phyloP scores from a whole-genome alignment of 2,797 vertebrate species.

The Sebastes cheni region DNA sequence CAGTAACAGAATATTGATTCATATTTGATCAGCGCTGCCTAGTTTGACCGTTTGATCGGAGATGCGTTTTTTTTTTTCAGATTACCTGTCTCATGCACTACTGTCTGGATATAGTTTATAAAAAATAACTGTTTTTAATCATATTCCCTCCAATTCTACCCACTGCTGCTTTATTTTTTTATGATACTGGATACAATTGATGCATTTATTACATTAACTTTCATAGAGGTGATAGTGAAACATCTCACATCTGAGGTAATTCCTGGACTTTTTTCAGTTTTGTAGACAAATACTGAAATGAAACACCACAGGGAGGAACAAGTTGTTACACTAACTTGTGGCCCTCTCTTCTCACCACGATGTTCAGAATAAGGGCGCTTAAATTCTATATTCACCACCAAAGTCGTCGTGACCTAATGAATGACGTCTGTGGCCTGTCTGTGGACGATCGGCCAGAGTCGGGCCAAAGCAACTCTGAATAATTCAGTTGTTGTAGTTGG shows the following conservation, averaged over 20 bases:
- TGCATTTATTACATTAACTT: not conserved
- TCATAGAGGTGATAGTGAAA: not conserved
- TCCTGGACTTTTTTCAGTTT: not conserved
- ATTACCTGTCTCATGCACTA: too few species aligned
- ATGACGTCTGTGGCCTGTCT: not conserved
- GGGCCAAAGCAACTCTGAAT: constrained; percentile 56
- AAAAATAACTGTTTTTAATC: too few species aligned
- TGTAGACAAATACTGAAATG: not conserved
- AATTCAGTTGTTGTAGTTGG: constrained; percentile 64
- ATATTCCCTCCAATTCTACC: too few species aligned
- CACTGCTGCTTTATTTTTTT: not conserved
- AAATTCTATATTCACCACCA: not conserved
- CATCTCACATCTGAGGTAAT: not conserved
- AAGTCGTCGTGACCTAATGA: not conserved
- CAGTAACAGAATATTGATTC: too few species aligned
- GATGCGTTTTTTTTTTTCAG: too few species aligned
- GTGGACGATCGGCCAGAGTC: not conserved
- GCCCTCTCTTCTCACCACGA: not conserved
- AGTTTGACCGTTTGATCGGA: too few species aligned
- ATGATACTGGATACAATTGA: not conserved
- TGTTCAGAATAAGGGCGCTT: not conserved
- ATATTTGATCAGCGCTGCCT: too few species aligned
- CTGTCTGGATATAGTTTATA: too few species aligned
- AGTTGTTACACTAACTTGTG: not conserved
- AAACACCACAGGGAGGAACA: not conserved